Base-by-base conservation (phyloP, 2,797 vertebrate genomes). In the Margarornis squamiger region DNA sequence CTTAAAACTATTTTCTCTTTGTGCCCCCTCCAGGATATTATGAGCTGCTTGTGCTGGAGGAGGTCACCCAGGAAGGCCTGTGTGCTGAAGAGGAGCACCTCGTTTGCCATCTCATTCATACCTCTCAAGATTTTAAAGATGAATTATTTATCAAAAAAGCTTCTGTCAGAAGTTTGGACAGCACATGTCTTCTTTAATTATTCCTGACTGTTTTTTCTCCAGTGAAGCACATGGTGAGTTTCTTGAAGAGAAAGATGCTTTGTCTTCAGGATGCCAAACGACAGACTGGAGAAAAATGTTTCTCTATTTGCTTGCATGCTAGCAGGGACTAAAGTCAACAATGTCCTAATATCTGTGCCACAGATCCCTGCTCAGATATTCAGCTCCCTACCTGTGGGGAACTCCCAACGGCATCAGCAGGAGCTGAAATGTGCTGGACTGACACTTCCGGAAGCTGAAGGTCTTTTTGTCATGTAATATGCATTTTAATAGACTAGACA, bases 61-160 rank as follows among this genome's bases (percentile, higher is more conserved):
- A 96, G n/a, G 66, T n/a, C 24, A 72, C 27, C 22, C 20, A 32
- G 51, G 43, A 63, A 61, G 59, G 30, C 70, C 30, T 45, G 46
- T 23, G 4, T 70, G 34, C 89, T 94, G 20, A 14, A 74, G 61
- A 48, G 46, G 72, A 85, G 22, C 55, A 61, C 63, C 71, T 88
- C 1, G 0, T 75, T 91, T 94, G 67, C 86, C 24, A 3, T 67
- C 71, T 54, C 86, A 75, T 83, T 80, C 48, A 39, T 82, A 90
- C 58, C 88, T 95, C 82, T 58, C 51, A 94, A 89, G 72, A 57
- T 79, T 94, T 71, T 75, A 45, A 36, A 49, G 73, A 84, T 96
- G 46, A 96, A 92, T 96, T 96, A 96, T 97, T 95, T 93, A 96
- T 90, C 92, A 86, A 92, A 78, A 74, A 57, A 68, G 73, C 86